Evolutionary conservation across 2,888 invertebrate genomes (phyloP).

Genomic region (Hoplodrina blanda): DNA sequence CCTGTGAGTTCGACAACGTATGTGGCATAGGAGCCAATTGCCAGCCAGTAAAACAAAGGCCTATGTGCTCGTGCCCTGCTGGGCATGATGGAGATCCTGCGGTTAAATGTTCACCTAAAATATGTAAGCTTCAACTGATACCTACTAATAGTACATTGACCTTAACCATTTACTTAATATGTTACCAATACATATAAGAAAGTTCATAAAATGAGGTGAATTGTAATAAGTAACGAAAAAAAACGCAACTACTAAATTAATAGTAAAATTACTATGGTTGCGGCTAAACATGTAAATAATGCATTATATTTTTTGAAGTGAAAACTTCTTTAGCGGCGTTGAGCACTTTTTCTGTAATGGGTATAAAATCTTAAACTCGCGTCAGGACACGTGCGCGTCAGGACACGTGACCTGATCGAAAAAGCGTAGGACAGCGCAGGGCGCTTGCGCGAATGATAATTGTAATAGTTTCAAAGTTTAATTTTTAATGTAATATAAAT

Average conservation of each 20-base stretch:
- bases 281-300: slow-evolving; percentile 40
- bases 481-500: too few relatives aligned
- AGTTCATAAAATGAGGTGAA: slow-evolving; percentile 22
- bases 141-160: slow-evolving; percentile 64
- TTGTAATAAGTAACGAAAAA: slow-evolving; percentile 14
- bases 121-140: slow-evolving; percentile 92
- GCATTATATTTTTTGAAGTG: not conserved
- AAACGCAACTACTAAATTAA: slow-evolving; percentile 14
- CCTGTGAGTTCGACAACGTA: slow-evolving; percentile 95
- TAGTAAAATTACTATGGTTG: slow-evolving; percentile 35
- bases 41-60: slow-evolving; percentile 95
- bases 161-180: slow-evolving; percentile 45
- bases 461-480: too few relatives aligned
- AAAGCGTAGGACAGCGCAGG: too few relatives aligned
- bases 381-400: too few relatives aligned
- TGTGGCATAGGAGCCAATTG: slow-evolving; percentile 95
- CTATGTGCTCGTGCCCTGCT: slow-evolving; percentile 95
- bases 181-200: slow-evolving; percentile 3
- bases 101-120: slow-evolving; percentile 94
- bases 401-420: too few relatives aligned
- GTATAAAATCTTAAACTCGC: too few relatives aligned
- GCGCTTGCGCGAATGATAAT: too few relatives aligned
- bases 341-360: too few relatives aligned
- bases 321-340: too few relatives aligned
- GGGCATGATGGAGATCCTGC: slow-evolving; percentile 96